phyloP scores from a whole-genome alignment of 2,797 vertebrate species.

The Pagetopsis macropterus region DNA sequence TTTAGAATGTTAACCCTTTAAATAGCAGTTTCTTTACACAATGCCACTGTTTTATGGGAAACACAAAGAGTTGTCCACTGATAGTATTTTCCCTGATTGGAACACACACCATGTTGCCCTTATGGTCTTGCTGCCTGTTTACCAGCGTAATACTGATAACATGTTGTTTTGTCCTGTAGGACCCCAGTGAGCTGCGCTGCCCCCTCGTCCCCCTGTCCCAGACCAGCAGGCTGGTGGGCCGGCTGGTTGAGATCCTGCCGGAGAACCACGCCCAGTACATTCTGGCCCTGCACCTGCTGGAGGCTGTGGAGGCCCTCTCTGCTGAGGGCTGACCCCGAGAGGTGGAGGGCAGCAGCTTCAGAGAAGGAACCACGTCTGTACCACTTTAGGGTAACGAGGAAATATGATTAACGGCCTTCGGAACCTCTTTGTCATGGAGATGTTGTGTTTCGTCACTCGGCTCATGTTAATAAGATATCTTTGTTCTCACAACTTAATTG shows the following conservation, averaged over 20 bases:
- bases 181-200: slow-evolving; percentile 91
- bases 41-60: too few relatives aligned
- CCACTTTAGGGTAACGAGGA: not conserved
- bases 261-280: slow-evolving; percentile 95
- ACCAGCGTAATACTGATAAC: not conserved
- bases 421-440: not conserved
- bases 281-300: slow-evolving; percentile 92
- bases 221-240: slow-evolving; percentile 88
- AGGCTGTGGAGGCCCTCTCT: slow-evolving; percentile 89
- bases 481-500: slow-evolving; percentile 13
- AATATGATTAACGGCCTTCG: not conserved
- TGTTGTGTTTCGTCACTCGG: slow-evolving; percentile 24
- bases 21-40: too few relatives aligned
- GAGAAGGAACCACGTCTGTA: not conserved
- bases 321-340: slow-evolving; percentile 66
- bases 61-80: too few relatives aligned
- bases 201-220: slow-evolving; percentile 86
- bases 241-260: slow-evolving; percentile 91
- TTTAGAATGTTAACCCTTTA: too few relatives aligned
- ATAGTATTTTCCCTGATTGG: too few relatives aligned
- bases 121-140: not conserved
- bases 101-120: not conserved
- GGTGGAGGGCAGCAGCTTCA: not conserved
- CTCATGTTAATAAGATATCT: slow-evolving; percentile 32
- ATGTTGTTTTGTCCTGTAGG: slow-evolving; percentile 75